Evolutionary conservation across 1,140 invertebrate genomes (phyloP), one percentile per base, ranked within the genome.

Genomic region (Sesamia nonagrioides): DNA sequence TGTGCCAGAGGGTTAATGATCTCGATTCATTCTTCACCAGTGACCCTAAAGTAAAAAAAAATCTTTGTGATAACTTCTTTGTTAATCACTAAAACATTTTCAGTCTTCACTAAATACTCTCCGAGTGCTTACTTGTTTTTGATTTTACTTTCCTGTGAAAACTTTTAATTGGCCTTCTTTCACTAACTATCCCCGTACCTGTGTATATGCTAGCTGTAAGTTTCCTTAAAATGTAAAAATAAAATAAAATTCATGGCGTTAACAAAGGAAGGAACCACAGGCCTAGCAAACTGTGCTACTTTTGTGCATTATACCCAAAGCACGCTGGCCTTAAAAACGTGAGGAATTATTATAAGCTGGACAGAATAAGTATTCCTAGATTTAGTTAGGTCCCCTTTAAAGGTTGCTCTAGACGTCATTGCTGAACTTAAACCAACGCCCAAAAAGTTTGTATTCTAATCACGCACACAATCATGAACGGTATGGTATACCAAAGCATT

Each of bases 401-500:
- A 37, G 3, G 37, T 37, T 61, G 15, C 56, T 37, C 33, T 18
- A 33, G 4, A 60, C 13, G 11, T 27, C 52, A 56, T 27, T 3
- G 18, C 13, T 33, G 15, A 33, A 15, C 27, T 6, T 21, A 6
- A 35, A 66, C 17, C 61, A 66, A 66, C 61, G 18, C 37, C 61
- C 37, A 66, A 63, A 56, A 63, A 40, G n/a, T 63, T 40, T 1
- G 18, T 27, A 56, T 63, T 7, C 60, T 4, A 17, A 63, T 63
- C 61, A 66, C n/a, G 18, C 8, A 66, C 37, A 63, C 37, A 66
- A 66, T 66, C 37, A 42, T 42, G 15, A 35, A 27, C 27, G 42
- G 54, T 56, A 27, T 56, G 54, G 11, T n/a, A 33, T 35, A 40
- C 35, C 8, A 45, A 68, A 68, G 42, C 27, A 45, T 17, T n/a